Evolutionary conservation across 2,797 vertebrate genomes (phyloP).

Genomic region (Bufotes viridis): DNA sequence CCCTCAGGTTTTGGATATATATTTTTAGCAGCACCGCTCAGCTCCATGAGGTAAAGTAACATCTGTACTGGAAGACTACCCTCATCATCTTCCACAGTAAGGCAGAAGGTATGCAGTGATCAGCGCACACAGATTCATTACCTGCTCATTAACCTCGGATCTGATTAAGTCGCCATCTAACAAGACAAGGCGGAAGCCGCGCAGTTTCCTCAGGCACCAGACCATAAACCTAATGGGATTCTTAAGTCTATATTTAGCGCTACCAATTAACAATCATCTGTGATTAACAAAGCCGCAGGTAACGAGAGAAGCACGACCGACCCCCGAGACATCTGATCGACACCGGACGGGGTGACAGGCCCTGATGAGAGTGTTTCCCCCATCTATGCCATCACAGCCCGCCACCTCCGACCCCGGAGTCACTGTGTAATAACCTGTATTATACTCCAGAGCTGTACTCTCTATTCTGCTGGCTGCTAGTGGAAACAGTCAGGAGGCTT

Average conservation of each 20-base stretch:
- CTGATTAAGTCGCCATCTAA: slow-evolving; percentile 35
- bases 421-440: not conserved
- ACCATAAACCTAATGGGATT: slow-evolving; percentile 26
- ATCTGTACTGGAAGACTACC: not conserved
- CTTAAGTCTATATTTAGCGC: slow-evolving; percentile 9
- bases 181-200: not conserved
- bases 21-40: not conserved
- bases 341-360: not conserved
- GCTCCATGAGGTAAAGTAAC: too few species aligned
- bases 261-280: slow-evolving; percentile 16
- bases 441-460: not conserved
- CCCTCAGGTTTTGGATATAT: too few species aligned
- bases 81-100: not conserved
- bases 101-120: not conserved
- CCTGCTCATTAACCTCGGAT: slow-evolving; percentile 20
- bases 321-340: not conserved
- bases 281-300: slow-evolving; percentile 11
- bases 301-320: not conserved
- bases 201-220: slow-evolving; percentile 19
- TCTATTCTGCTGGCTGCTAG: not conserved
- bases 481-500: too few species aligned
- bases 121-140: slow-evolving; percentile 17
- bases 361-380: not conserved
- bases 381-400: not conserved
- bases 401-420: too few species aligned